Base-by-base conservation (phyloP, 2,888 invertebrate species). In the Leptinotarsa juncta region DNA sequence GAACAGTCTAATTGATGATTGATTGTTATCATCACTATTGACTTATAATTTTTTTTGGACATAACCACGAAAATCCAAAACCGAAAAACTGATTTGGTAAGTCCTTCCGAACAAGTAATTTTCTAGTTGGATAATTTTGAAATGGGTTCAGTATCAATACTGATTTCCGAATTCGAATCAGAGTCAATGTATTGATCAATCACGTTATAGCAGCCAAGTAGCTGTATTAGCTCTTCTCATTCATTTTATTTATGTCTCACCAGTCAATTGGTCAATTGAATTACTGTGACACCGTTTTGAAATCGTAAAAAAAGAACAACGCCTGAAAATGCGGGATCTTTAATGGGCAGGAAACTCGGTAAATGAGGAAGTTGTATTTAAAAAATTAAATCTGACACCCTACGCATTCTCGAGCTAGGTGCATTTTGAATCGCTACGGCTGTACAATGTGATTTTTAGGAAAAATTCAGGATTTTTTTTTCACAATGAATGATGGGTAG, bases 301-400 rank as follows among this genome's bases (percentile, higher is more conserved):
- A 82, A 82, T 80, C 80, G 79, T 81, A 78, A 81, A 83, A 32
- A 83, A 79, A 81, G 82, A 81, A 81, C 79, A 78, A 81, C 79
- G 79, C 74, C 79, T 81, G 32, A 80, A 51, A 81, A 83, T 83
- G 82, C 82, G 83, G 83, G 83, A 82, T 80, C 78, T 79, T 78
- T 76, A 79, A 80, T 78, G 70, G 77, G 77, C 83, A 83, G 84
- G 83, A 83, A 84, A 78, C 78, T 77, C 51, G 68, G 71, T 77
- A 83, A 85, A 84, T 83, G 82, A 85, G 85, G 85, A 85, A 82
- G 83, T 83, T 77, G 77, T 78, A 80, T 82, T 81, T 80, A 82
- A 78, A 81, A 79, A 77, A 78, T 80, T 80, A 79, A 81, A 81
- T 80, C 81, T 81, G 79, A 80, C 81, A 76, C 78, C 79, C 78